These are phyloP conservation scores for Clistopyga incitator DNA, from an alignment of 2,888 invertebrate genomes.

Conservation along the genomic window DNA sequence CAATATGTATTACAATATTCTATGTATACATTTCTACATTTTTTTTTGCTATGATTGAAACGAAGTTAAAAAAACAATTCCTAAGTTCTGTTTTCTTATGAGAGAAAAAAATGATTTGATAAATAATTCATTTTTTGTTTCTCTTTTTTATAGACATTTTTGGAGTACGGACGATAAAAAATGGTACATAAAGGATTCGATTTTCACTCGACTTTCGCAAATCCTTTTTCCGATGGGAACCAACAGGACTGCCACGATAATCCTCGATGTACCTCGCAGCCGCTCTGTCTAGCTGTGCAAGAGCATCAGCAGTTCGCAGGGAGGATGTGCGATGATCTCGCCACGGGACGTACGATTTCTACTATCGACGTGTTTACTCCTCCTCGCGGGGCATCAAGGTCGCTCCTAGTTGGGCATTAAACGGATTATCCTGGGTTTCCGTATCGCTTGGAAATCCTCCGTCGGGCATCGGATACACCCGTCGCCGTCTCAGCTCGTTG, in stretches of 20 bases:
- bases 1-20: neutral
- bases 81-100: too few species aligned
- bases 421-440: slow-evolving; percentile 62
- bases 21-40: too few species aligned
- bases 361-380: slow-evolving; percentile 30
- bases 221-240: slow-evolving; percentile 21
- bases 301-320: neutral
- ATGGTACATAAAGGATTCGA: neutral
- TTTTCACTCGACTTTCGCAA: slow-evolving; percentile 1
- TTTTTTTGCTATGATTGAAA: too few species aligned
- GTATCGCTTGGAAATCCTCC: slow-evolving; percentile 50
- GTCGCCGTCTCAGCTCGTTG: slow-evolving; percentile 33
- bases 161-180: neutral
- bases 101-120: too few species aligned
- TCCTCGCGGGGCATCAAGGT: slow-evolving; percentile 21
- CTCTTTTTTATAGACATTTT: neutral
- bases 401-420: slow-evolving; percentile 53
- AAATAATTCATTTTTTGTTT: neutral
- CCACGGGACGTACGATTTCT: slow-evolving; percentile 35
- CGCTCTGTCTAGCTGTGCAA: neutral
- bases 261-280: neutral
- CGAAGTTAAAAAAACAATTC: too few species aligned
- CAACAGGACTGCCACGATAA: slow-evolving; percentile 1
- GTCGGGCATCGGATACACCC: slow-evolving; percentile 15
- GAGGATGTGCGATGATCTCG: slow-evolving; percentile 24